A percentile compares a stretch with the other conserved stretches of the same genome.
Evolutionary conservation across 2,888 invertebrate genomes (phyloP).

Genomic region (Ashinkailepas kermadecensis): DNA sequence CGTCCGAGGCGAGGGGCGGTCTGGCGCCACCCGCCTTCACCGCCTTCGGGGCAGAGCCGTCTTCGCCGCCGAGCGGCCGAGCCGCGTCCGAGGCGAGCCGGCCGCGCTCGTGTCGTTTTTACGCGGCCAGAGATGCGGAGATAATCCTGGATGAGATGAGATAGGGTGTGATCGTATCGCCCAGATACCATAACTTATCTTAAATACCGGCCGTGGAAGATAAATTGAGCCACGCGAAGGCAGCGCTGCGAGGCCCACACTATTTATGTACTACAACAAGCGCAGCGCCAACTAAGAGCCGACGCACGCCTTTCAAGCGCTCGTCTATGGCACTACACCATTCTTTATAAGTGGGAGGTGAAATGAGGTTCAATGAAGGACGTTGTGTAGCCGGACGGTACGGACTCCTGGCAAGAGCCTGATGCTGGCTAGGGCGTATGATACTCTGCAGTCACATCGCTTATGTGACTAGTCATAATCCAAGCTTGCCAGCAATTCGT

Average conservation of each 20-base stretch:
- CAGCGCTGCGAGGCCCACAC: not conserved
- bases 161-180: slow-evolving; percentile 16
- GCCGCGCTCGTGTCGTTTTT: not conserved
- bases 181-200: slow-evolving; percentile 18
- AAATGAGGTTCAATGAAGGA: not conserved
- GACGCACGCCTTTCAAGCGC: not conserved
- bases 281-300: not conserved
- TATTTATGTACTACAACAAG: not conserved
- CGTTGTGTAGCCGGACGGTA: too few species aligned
- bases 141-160: slow-evolving; percentile 4
- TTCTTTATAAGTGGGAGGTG: not conserved
- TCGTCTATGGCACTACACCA: not conserved
- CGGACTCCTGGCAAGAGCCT: too few species aligned
- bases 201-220: slow-evolving; percentile 5
- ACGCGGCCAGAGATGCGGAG: not conserved
- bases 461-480: too few species aligned
- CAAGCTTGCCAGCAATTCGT: too few species aligned
- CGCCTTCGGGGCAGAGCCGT: too few species aligned
- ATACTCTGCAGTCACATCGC: too few species aligned
- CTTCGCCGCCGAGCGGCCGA: too few species aligned
- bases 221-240: not conserved
- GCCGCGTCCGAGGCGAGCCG: too few species aligned
- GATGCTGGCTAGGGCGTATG: too few species aligned
- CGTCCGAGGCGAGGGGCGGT: too few species aligned
- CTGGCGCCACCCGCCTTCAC: too few species aligned